Evolutionary conservation across 2,888 invertebrate genomes (phyloP).

Genomic region (Tetheella fluctuosa): DNA sequence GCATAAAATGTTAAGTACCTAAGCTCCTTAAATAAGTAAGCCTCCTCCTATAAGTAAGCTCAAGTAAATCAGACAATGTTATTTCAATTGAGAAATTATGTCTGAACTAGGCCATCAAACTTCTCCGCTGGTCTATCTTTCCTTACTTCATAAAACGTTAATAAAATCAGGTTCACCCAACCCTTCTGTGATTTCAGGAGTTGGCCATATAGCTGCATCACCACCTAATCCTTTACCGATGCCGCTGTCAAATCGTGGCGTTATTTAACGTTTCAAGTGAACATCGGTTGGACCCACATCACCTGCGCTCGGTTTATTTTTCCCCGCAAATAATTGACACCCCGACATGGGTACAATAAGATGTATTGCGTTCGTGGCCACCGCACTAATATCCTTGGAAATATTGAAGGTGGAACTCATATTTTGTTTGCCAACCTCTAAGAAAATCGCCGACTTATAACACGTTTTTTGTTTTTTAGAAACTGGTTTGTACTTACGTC

Average conservation of each 20-base stretch:
- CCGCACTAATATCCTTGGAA: neutral
- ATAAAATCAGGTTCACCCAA: neutral
- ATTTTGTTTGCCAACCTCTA: neutral
- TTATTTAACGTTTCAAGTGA: conserved; percentile 12
- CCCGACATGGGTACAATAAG: conserved; percentile 64
- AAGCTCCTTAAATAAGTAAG: no score
- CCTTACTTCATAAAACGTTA: neutral
- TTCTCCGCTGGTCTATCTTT: neutral
- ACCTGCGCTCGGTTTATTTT: conserved; percentile 27
- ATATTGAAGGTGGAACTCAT: conserved; percentile 6
- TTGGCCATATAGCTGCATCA: neutral
- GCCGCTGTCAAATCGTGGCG: conserved; percentile 10
- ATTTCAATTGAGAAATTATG: neutral
- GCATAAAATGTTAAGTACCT: no score
- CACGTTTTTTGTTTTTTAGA: neutral
- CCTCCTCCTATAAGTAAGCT: no score
- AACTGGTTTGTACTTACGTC: no score
- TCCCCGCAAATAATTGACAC: conserved; percentile 70
- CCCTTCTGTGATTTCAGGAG: neutral
- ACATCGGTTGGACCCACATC: conserved; percentile 10
- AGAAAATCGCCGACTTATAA: neutral
- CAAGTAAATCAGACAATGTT: neutral
- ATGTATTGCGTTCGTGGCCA: conserved; percentile 12
- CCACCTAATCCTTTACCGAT: conserved; percentile 6
- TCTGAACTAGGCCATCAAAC: neutral